phyloP scores from a whole-genome alignment of 2,888 invertebrate species.

The Hymenopus coronatus region DNA sequence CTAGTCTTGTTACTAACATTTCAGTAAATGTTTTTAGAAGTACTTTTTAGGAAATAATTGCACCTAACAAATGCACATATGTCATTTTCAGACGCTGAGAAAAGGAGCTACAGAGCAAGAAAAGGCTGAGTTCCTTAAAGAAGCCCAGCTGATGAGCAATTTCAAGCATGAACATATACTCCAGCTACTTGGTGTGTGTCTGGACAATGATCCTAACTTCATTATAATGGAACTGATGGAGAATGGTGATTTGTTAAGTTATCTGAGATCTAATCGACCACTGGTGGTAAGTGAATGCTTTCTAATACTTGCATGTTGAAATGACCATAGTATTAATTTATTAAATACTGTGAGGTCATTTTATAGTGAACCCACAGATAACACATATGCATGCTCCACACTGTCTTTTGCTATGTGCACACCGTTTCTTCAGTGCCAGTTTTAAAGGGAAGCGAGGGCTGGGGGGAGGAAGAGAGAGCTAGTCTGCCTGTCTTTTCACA shows the following conservation, averaged over 20 bases:
- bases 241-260: slow-evolving; percentile 91
- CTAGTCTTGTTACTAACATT: no score
- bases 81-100: slow-evolving; percentile 67
- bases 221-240: slow-evolving; percentile 98
- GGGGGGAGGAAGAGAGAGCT: no score
- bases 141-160: slow-evolving; percentile 95
- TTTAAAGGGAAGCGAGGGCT: no score
- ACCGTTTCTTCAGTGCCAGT: no score
- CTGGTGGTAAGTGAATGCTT: slow-evolving; percentile 55
- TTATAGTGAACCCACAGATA: no score
- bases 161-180: slow-evolving; percentile 96
- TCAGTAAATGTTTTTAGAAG: no score
- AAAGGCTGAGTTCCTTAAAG: slow-evolving; percentile 91
- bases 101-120: slow-evolving; percentile 89
- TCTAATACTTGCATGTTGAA: neutral
- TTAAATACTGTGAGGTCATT: no score
- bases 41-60: neutral
- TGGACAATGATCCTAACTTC: slow-evolving; percentile 89
- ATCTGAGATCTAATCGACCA: slow-evolving; percentile 78
- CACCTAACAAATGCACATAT: no score
- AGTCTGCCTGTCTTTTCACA: no score
- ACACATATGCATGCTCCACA: no score
- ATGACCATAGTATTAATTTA: no score
- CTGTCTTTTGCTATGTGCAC: no score
- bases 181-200: slow-evolving; percentile 87